Conservation (phyloP, 2,888 invertebrate genomes). For the Morinoia aosen region DNA sequence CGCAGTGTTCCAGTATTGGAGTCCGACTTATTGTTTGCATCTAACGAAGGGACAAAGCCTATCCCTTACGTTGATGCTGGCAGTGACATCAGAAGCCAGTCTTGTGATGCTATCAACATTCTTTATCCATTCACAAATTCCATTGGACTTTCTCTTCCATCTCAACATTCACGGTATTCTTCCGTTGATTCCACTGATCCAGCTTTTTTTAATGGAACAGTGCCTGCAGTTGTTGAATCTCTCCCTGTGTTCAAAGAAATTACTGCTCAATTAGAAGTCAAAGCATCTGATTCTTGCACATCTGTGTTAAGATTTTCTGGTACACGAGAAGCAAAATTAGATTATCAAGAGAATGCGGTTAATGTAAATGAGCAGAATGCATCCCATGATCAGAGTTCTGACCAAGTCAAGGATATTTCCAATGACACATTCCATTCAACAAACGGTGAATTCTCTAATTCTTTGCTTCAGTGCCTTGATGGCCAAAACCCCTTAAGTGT, state of each 20-base stretch:
- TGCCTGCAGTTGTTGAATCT: neutral
- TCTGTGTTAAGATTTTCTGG: neutral
- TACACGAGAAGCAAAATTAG: neutral
- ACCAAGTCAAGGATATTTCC: neutral
- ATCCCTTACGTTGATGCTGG: neutral
- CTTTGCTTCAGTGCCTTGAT: slow-evolving; percentile 41
- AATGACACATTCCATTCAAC: slow-evolving; percentile 39
- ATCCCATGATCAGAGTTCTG: neutral
- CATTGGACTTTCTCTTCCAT: neutral
- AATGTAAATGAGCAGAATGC: neutral
- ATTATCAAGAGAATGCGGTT: neutral
- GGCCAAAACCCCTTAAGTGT: slow-evolving; percentile 34
- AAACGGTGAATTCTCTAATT: neutral
- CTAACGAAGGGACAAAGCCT: neutral
- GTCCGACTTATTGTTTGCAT: neutral
- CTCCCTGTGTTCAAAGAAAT: neutral
- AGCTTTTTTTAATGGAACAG: neutral
- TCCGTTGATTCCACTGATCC: slow-evolving; percentile 39
- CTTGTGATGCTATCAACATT: slow-evolving; percentile 45
- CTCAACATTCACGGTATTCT: slow-evolving; percentile 2
- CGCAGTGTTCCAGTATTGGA: slow-evolving; percentile 47
- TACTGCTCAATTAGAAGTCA: neutral
- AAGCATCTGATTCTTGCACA: neutral
- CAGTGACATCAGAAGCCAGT: slow-evolving; percentile 12
- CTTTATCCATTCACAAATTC: neutral